phyloP scores from a whole-genome alignment of 2,113 vertebrate species.

The Tachysurus vachellii region DNA sequence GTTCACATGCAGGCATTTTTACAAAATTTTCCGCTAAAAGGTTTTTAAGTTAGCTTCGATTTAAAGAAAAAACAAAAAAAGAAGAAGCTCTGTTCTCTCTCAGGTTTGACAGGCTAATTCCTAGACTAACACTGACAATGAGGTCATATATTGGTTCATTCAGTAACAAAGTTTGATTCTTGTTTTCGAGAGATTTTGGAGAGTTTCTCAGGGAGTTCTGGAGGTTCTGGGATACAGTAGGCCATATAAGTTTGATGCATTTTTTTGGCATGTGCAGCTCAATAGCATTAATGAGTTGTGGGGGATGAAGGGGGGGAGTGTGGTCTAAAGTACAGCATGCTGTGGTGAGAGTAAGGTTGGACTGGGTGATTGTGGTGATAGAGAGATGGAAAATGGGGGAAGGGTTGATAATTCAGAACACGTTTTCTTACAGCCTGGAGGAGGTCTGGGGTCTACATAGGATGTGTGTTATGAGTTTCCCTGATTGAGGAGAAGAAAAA shows the following conservation, averaged over 20 bases:
- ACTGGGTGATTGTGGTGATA: conserved; percentile 41
- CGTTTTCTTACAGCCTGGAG: conserved; percentile 42
- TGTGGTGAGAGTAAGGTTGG: conserved; percentile 22
- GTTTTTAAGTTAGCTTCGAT: not conserved
- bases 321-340: conserved; percentile 27
- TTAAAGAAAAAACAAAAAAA: not conserved
- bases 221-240: conserved; percentile 4
- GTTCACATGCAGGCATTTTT: not conserved
- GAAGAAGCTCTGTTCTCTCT: conserved; percentile 1
- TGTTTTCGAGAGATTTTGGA: not conserved
- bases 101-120: conserved; percentile 17
- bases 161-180: conserved; percentile 12
- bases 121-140: conserved; percentile 24
- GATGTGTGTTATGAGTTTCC: conserved; percentile 32
- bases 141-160: conserved; percentile 35
- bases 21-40: not conserved
- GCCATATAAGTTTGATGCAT: conserved; percentile 8
- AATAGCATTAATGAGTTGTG: conserved; percentile 22
- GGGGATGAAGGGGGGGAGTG: conserved; percentile 25
- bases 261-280: conserved; percentile 32
- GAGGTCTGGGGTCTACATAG: conserved; percentile 43
- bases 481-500: not conserved
- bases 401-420: conserved; percentile 57
- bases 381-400: conserved; percentile 34
- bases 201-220: not conserved